Evolutionary conservation across 2,888 invertebrate genomes (phyloP).

Genomic region (Spisula solida): DNA sequence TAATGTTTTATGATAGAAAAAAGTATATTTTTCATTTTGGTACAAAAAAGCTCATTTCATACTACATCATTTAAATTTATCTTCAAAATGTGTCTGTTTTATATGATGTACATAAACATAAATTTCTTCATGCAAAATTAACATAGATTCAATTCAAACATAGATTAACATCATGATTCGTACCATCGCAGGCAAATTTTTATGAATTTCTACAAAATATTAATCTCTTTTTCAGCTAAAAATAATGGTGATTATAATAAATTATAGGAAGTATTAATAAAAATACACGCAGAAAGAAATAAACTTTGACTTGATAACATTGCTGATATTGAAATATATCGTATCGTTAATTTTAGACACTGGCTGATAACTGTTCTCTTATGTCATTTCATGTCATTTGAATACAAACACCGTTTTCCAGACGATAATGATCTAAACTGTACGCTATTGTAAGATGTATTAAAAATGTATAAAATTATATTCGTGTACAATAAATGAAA

Average conservation of each 20-base stretch:
- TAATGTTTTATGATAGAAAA: background rate
- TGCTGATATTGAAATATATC: background rate
- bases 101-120: background rate
- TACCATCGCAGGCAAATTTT: background rate
- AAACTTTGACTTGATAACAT: background rate
- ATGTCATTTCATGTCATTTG: background rate
- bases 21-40: background rate
- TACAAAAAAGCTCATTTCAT: background rate
- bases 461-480: background rate
- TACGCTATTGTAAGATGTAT: background rate
- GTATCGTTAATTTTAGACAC: no score
- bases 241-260: background rate
- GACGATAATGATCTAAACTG: background rate
- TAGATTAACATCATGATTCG: background rate
- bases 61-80: background rate
- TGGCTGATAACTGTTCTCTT: background rate
- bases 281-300: background rate
- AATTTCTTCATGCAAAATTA: conserved; percentile 3
- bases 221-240: background rate
- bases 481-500: conserved; percentile 10
- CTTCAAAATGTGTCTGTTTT: background rate
- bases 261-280: background rate
- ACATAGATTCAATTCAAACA: background rate
- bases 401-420: background rate
- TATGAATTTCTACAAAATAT: background rate